phyloP scores from a whole-genome alignment of 2,888 invertebrate species.

The Chaetogeoica ovagalla region DNA sequence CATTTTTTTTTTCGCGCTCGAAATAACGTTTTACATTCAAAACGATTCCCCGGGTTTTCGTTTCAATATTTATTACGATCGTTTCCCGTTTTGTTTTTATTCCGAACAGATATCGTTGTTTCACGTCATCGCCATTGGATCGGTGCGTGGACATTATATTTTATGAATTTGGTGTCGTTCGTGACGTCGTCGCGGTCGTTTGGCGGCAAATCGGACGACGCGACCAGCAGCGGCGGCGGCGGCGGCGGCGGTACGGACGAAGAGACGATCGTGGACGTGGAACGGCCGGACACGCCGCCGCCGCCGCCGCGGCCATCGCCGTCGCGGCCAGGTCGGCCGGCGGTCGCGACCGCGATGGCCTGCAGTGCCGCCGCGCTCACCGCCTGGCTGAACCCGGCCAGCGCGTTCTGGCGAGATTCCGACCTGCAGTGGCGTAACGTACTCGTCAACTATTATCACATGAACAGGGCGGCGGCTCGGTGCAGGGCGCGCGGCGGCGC shows the following conservation, averaged over 20 bases:
- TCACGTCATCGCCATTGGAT: no score
- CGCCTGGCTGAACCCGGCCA: conserved; percentile 41
- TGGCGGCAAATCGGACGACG: conserved; percentile 12
- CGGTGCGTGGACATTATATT: background rate
- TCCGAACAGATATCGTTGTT: no score
- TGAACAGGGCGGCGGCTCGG: conserved; percentile 26
- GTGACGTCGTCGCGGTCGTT: background rate
- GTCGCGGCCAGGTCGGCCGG: background rate
- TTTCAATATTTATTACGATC: no score
- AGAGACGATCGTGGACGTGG: conserved; percentile 35
- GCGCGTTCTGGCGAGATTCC: conserved; percentile 38
- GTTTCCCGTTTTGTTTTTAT: no score
- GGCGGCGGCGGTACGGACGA: conserved; percentile 15
- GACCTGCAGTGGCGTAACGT: conserved; percentile 45
- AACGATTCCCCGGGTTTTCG: no score
- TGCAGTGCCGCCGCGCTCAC: conserved; percentile 31
- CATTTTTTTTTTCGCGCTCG: no score
- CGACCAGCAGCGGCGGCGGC: background rate
- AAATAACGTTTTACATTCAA: no score
- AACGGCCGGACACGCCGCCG: conserved; percentile 35
- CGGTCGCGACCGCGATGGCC: background rate
- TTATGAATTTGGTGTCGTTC: conserved; percentile 27
- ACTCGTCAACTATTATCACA: conserved; percentile 39
- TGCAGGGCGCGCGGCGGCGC: background rate
- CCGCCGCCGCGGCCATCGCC: background rate